Evolutionary conservation across 2,888 invertebrate species (phyloP).

Genomic region (Hydropsyche betteni): DNA sequence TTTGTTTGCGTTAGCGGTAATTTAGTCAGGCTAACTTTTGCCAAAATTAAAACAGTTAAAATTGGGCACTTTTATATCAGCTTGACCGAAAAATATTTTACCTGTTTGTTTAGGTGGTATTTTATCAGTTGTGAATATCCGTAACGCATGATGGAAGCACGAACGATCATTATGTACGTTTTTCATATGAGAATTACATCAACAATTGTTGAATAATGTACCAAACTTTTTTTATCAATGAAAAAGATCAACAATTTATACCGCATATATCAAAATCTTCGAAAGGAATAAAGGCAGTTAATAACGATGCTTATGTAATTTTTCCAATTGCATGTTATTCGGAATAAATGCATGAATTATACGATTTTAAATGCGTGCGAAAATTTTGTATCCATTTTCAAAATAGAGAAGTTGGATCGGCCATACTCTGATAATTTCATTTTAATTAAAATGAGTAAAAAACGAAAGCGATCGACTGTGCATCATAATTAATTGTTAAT

Average conservation of each 20-base stretch:
- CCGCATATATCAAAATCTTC: no score
- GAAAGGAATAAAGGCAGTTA: neutral
- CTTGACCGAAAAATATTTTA: no score
- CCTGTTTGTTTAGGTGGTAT: neutral
- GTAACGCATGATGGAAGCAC: slow-evolving; percentile 10
- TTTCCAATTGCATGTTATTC: no score
- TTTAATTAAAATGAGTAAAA: neutral
- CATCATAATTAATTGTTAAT: slow-evolving; percentile 3
- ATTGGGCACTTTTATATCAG: no score
- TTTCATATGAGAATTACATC: neutral
- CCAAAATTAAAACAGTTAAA: no score
- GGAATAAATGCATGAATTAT: no score
- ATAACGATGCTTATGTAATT: no score
- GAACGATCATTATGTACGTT: neutral
- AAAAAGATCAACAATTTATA: neutral
- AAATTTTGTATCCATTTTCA: no score
- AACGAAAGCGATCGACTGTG: neutral
- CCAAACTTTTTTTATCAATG: neutral
- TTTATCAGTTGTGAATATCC: slow-evolving; percentile 16
- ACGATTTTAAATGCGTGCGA: no score
- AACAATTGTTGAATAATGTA: neutral
- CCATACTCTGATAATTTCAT: neutral
- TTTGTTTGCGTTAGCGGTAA: no score
- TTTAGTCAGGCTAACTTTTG: no score
- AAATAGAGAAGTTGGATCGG: neutral